Percentiles rank a stretch among this genome's conserved stretches.
Evolutionary conservation across 2,113 vertebrate genomes (phyloP).

Genomic region (Ptilorrhoa leucosticta): DNA sequence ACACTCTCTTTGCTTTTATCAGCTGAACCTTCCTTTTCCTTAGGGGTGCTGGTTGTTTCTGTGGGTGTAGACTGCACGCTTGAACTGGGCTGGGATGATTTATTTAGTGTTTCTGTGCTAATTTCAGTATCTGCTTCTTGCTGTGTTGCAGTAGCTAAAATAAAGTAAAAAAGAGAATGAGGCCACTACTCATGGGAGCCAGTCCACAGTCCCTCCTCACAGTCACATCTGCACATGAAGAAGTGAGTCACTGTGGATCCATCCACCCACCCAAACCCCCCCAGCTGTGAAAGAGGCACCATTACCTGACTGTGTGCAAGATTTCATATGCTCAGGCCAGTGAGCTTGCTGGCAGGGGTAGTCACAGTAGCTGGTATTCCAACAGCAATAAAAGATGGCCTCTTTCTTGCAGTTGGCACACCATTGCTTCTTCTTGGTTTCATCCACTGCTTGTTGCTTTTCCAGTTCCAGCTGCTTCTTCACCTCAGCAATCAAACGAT

Average conservation of each 20-base stretch:
- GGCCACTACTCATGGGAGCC: background rate
- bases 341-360: constrained; percentile 98
- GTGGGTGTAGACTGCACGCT: constrained; percentile 75
- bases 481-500: constrained; percentile 90
- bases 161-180: constrained; percentile 1
- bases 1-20: constrained; percentile 89
- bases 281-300: background rate
- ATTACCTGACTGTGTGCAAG: constrained; percentile 96
- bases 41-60: constrained; percentile 72
- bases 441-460: constrained; percentile 92
- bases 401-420: constrained; percentile 97
- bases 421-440: constrained; percentile 99
- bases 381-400: constrained; percentile 98
- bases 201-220: background rate
- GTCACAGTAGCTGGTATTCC: constrained; percentile 98
- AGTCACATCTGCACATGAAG: background rate
- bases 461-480: constrained; percentile 93
- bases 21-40: constrained; percentile 81
- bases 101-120: constrained; percentile 78
- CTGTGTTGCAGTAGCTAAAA: constrained; percentile 88
- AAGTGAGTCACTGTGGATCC: background rate
- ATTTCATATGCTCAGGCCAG: constrained; percentile 99
- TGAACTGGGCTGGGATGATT: constrained; percentile 79
- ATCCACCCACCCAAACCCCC: background rate
- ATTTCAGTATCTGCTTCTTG: constrained; percentile 88